Evolutionary conservation across 2,888 invertebrate species (phyloP).

Genomic region (Epirrhoe tristata): DNA sequence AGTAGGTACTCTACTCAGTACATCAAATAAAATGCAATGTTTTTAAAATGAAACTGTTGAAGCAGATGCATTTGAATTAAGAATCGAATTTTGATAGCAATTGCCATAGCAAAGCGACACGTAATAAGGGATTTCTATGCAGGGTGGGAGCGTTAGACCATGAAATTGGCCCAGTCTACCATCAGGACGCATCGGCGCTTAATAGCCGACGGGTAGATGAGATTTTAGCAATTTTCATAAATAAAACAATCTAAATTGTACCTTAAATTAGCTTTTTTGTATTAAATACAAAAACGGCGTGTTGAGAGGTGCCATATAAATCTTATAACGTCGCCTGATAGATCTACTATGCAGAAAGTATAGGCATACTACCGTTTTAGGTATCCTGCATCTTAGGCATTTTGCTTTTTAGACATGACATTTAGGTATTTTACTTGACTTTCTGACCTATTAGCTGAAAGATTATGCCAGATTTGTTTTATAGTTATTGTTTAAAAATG

Average conservation of each 20-base stretch:
- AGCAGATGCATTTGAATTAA: not conserved
- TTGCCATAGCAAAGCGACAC: slow-evolving; percentile 49
- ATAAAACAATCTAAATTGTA: slow-evolving; percentile 51
- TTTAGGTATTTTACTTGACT: too few species aligned
- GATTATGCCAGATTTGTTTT: too few species aligned
- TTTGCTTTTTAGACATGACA: too few species aligned
- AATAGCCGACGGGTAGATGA: slow-evolving; percentile 65
- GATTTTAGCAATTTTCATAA: slow-evolving; percentile 66
- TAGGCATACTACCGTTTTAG: too few species aligned
- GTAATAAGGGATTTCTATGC: slow-evolving; percentile 64
- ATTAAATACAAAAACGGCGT: not conserved
- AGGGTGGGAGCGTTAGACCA: slow-evolving; percentile 78
- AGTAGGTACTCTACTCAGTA: too few species aligned
- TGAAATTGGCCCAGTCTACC: slow-evolving; percentile 80
- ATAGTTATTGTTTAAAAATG: too few species aligned
- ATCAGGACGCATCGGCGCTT: slow-evolving; percentile 70
- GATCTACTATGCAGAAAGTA: too few species aligned
- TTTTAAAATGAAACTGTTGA: not conserved
- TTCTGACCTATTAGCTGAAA: too few species aligned
- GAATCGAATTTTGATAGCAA: slow-evolving; percentile 40
- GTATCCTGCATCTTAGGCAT: too few species aligned
- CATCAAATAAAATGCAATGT: too few species aligned
- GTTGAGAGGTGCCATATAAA: not conserved
- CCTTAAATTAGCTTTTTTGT: slow-evolving; percentile 17
- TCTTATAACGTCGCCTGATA: too few species aligned